Evolutionary conservation across 2,797 vertebrate species (phyloP).

Genomic region (Antennarius maculatus): DNA sequence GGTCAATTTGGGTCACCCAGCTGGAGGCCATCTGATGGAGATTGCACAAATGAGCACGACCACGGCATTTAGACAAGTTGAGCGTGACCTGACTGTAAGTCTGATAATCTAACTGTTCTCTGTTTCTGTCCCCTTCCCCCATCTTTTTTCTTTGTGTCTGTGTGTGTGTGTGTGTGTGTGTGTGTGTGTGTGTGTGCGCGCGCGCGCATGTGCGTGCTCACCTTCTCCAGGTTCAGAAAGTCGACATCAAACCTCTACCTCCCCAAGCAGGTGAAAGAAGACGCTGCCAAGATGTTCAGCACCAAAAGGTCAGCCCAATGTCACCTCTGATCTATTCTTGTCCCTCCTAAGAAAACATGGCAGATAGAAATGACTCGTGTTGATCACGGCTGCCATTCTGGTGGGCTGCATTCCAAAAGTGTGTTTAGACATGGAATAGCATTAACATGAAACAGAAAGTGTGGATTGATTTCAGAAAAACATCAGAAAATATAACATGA

Average conservation of each 20-base stretch:
- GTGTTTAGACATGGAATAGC: conserved; percentile 20
- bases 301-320: conserved; percentile 83
- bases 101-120: conserved; percentile 57
- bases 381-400: conserved; percentile 62
- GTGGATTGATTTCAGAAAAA: conserved; percentile 19
- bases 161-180: conserved; percentile 21
- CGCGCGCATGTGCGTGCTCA: conserved; percentile 10
- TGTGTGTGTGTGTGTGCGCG: conserved; percentile 24
- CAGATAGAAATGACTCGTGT: conserved; percentile 39
- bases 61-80: conserved; percentile 34
- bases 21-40: conserved; percentile 48
- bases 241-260: conserved; percentile 64
- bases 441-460: conserved; percentile 6
- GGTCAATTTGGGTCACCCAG: conserved; percentile 53
- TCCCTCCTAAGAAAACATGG: conserved; percentile 3
- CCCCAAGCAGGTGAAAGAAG: conserved; percentile 64
- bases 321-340: conserved; percentile 67
- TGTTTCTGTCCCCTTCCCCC: conserved; percentile 42
- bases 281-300: conserved; percentile 83
- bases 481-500: not conserved
- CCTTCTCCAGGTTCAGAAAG: conserved; percentile 62
- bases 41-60: conserved; percentile 42
- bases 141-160: not conserved
- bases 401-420: conserved; percentile 17
- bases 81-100: conserved; percentile 42